Percentiles rank a stretch among this genome's conserved stretches.
These are phyloP conservation scores for Myotis planiceps DNA, from an alignment of 2,797 vertebrate species.

Conservation along the genomic window DNA sequence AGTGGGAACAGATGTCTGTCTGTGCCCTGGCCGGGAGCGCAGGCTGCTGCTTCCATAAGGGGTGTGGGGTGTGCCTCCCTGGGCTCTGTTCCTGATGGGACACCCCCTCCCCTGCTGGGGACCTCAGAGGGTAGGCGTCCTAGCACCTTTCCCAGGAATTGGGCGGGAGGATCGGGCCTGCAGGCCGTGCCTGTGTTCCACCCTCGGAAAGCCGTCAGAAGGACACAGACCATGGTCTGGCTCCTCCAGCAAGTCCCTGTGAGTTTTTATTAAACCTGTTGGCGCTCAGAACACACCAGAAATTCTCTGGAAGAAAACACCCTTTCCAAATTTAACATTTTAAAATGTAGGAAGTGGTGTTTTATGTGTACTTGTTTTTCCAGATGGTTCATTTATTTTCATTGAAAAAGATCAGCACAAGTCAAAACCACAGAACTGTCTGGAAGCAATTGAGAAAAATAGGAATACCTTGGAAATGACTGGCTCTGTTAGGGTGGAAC, in stretches of 20 bases:
- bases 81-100: background rate
- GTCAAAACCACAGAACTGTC: slow-evolving; percentile 75
- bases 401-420: slow-evolving; percentile 76
- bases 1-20: background rate
- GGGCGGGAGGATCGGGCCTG: background rate
- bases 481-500: slow-evolving; percentile 44
- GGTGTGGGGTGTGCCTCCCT: background rate
- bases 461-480: slow-evolving; percentile 73
- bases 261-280: slow-evolving; percentile 63
- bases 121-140: background rate
- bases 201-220: background rate
- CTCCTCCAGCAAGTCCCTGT: slow-evolving; percentile 41
- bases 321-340: slow-evolving; percentile 71
- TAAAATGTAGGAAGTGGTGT: slow-evolving; percentile 75
- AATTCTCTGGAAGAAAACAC: slow-evolving; percentile 32
- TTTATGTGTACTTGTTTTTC: slow-evolving; percentile 76
- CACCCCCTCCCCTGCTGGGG: background rate
- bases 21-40: background rate
- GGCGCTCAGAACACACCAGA: slow-evolving; percentile 2
- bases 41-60: background rate
- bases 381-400: slow-evolving; percentile 79
- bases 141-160: background rate
- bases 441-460: slow-evolving; percentile 75
- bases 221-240: background rate
- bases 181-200: background rate